Evolutionary conservation across 2,888 invertebrate genomes (phyloP).

Genomic region (Axea sp.): DNA sequence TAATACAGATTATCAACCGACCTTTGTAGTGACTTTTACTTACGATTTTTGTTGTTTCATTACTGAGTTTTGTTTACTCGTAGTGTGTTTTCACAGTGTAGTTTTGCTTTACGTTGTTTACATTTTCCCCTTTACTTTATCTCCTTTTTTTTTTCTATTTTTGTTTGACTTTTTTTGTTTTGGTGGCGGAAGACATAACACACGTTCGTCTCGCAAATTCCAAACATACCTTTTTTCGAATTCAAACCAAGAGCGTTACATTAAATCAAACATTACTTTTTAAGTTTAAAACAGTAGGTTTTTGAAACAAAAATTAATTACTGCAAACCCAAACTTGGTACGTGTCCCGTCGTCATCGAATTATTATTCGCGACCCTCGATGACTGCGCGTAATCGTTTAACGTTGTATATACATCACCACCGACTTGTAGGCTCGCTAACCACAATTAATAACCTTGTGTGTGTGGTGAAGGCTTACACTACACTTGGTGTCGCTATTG

Average conservation of each 20-base stretch:
- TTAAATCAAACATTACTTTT: too few species aligned
- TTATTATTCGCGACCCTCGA: conserved; percentile 47
- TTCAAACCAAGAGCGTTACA: too few species aligned
- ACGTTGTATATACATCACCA: conserved; percentile 60
- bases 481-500: conserved; percentile 79
- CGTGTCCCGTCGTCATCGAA: too few species aligned
- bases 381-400: conserved; percentile 48
- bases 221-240: background rate
- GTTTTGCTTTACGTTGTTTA: conserved; percentile 58
- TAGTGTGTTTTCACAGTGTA: conserved; percentile 64
- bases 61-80: conserved; percentile 60
- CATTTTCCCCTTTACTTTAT: conserved; percentile 17
- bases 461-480: conserved; percentile 78
- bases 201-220: conserved; percentile 32
- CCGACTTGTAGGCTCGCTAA: conserved; percentile 63
- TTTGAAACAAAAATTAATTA: too few species aligned
- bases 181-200: conserved; percentile 44
- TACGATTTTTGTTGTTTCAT: conserved; percentile 49
- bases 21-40: conserved; percentile 63
- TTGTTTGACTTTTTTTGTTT: conserved; percentile 21
- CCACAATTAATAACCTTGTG: conserved; percentile 76
- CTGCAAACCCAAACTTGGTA: too few species aligned
- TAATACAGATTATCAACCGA: conserved; percentile 44
- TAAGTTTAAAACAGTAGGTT: too few species aligned
- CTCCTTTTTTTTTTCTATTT: too few species aligned